Evolutionary conservation across 1,140 invertebrate species (phyloP).

Genomic region (Habropoda laboriosa): DNA sequence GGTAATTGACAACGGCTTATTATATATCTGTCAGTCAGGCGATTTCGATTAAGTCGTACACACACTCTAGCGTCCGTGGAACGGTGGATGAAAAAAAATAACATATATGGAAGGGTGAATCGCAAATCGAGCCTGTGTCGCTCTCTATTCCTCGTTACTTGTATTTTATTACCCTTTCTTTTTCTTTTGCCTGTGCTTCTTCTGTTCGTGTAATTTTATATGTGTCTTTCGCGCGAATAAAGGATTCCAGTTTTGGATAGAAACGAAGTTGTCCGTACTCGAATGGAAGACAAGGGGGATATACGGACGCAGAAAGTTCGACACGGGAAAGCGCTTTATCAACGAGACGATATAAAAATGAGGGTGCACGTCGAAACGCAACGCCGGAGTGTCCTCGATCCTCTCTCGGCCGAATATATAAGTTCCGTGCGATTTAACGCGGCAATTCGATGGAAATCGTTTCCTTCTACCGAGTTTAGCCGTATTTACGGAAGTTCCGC

Average conservation of each 20-base stretch:
- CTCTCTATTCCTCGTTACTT: background rate
- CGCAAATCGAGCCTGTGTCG: conserved; percentile 6
- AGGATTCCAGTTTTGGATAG: conserved; percentile 23
- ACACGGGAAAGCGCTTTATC: conserved; percentile 54
- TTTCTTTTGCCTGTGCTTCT: background rate
- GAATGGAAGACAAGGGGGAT: background rate
- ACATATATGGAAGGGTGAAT: background rate
- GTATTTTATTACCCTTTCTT: conserved; percentile 22
- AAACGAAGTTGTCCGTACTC: conserved; percentile 48
- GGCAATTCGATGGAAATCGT: conserved; percentile 52
- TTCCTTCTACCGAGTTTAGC: conserved; percentile 49
- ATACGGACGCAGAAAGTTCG: conserved; percentile 44
- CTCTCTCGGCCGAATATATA: conserved; percentile 27
- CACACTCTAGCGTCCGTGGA: background rate
- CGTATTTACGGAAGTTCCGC: conserved; percentile 38
- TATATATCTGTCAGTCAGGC: conserved; percentile 72
- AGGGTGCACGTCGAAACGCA: conserved; percentile 10
- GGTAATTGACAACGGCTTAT: conserved; percentile 77
- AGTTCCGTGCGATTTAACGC: conserved; percentile 58
- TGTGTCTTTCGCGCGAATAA: conserved; percentile 31
- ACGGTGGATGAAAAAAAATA: conserved; percentile 1
- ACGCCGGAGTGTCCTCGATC: conserved; percentile 23
- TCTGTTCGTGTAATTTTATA: no score
- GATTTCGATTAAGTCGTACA: conserved; percentile 65
- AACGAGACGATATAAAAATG: conserved; percentile 56